phyloP scores from a whole-genome alignment of 2,113 vertebrate species.

The Sclerurus mexicanus region DNA sequence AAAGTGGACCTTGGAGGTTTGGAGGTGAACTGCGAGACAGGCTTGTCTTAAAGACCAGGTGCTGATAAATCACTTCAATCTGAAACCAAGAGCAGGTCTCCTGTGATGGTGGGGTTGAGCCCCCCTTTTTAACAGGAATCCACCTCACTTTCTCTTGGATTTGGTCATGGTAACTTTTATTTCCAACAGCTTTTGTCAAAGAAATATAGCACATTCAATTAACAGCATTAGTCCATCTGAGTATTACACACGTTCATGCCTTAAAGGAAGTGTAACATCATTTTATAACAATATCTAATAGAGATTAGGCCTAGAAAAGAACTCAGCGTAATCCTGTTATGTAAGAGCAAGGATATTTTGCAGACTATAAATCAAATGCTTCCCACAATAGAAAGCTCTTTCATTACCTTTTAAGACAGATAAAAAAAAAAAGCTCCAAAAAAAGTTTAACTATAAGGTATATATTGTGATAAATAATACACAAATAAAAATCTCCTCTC shows the following conservation, averaged over 20 bases:
- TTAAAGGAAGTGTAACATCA: background rate
- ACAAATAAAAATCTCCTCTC: background rate
- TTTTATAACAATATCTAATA: slow-evolving; percentile 6
- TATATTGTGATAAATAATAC: background rate
- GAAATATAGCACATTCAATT: background rate
- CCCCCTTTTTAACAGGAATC: background rate
- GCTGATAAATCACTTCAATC: background rate
- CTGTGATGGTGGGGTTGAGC: background rate
- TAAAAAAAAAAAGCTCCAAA: background rate
- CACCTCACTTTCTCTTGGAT: background rate
- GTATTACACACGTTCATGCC: background rate
- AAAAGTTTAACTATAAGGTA: background rate
- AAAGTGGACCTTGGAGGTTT: background rate
- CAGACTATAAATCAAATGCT: background rate
- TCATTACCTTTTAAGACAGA: background rate
- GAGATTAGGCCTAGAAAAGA: slow-evolving; percentile 1
- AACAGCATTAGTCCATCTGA: background rate
- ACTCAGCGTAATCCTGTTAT: background rate
- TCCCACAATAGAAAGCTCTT: background rate
- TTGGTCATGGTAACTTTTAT: background rate
- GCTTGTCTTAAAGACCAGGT: background rate
- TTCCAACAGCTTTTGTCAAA: background rate
- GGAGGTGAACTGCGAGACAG: background rate
- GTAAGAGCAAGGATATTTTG: background rate
- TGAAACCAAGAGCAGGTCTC: background rate